Base-by-base conservation (phyloP, 2,113 vertebrate species). In the Zapus hudsonius region DNA sequence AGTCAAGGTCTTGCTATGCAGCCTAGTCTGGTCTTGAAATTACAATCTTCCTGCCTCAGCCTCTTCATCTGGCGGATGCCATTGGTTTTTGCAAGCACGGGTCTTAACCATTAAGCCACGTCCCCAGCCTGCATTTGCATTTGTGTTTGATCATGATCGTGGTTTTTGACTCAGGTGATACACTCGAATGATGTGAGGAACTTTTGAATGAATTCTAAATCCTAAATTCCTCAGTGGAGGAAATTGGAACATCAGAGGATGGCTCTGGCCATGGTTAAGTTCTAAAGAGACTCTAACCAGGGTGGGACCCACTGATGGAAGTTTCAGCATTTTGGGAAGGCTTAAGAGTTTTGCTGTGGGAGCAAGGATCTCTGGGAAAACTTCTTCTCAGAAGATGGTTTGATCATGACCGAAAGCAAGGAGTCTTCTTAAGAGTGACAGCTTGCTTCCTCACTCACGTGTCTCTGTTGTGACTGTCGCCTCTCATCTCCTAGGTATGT, bases 401-500 rank as follows among this genome's bases (percentile, higher is more conserved):
- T 92, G 47, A 59, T 87, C 85, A 73, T 89, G 47, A 89, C 11
- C 64, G 59, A 47, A 76, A 75, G 75, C 55, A 9, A n/a, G 64
- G 29, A 69, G 16, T 80, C 57, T 88, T 78, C 22, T 3, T 6
- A 31, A 59, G 91, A n/a, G 76, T 22, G 57, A 16, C 3, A 16
- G 67, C 64, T 92, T 92, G 33, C 74, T 84, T 81, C 27, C 89
- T 42, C 80, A 74, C 55, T 84, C 38, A 78, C 20, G n/a, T 85
- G 83, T 25, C 66, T 64, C 1, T 70, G 55, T 81, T 92, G 72
- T 96, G 72, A 96, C 33, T 47, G 1, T 94, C 36, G 57, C 19
- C 95, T 97, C 72, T 98, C 96, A 64, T 93, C 98, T 94, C 90
- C 70, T 88, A 99, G 99, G 97, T 99, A 99, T 96, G 99, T 99